Base-by-base conservation (phyloP, 1,140 invertebrate genomes). In the Chrysomallon squamiferum region DNA sequence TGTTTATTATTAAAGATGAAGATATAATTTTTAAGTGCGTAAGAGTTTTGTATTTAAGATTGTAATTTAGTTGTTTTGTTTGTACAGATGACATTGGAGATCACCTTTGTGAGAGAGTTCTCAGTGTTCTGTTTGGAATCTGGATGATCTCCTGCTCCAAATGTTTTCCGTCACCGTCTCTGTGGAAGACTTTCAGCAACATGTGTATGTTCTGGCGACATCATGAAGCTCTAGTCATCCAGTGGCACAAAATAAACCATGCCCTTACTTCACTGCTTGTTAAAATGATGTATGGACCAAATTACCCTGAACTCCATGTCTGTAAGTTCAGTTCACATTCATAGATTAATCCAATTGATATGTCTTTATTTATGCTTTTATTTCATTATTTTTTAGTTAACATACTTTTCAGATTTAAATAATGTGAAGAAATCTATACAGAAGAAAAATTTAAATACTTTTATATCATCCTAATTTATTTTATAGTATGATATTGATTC, bases 131-230 rank as follows among this genome's bases (percentile, higher is more conserved):
- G 20, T 94, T 98, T 84, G 95, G 98, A 87, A 92, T 98, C 1
- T 98, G 96, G 96, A 87, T 98, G 27, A 85, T 96, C 25, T 94
- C 95, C 1, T 98, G 96, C 83, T 91, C 90, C 57, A 91, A 92
- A 60, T 96, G 92, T 83, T 94, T 93, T 86, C 96, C 95, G 15
- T 93, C 95, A 5, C 95, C 96, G 13, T 93, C 95, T 7, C 87
- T 97, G 71, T 98, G 96, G 96, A 95, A 96, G 85, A 98, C 96
- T 3, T 88, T 99, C 64, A 89, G 94, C 74, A 94, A 97, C 85
- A 93, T 95, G 72, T 96, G 95, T 82, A 88, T 93, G 69, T 92
- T 92, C 75, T 98, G 95, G 95, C 88, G 96, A 15, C 96, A 99
- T 87, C 90, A 96, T 66, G 88, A 94, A 52, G 93, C 94, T 47